Percentiles rank a stretch among this genome's conserved stretches.
These are phyloP conservation scores for Corythoichthys haematopterus DNA, from an alignment of 2,113 vertebrate genomes.

Conservation along the genomic window DNA sequence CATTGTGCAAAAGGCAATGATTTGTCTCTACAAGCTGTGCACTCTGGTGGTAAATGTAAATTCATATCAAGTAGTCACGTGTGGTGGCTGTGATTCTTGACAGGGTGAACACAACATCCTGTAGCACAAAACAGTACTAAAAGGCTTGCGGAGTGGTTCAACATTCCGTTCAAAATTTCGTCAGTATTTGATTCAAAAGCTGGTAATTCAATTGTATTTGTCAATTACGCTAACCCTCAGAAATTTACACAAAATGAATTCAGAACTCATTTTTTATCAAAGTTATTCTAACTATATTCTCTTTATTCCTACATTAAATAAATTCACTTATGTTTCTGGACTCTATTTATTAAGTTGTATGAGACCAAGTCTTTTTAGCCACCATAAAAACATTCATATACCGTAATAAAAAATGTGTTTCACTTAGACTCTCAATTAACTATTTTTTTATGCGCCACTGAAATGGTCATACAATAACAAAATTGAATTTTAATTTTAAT, in stretches of 20 bases:
- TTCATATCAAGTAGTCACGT: constrained; percentile 24
- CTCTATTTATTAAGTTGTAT: too few relatives aligned
- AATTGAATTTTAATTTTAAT: neutral
- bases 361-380: too few relatives aligned
- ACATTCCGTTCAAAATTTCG: neutral
- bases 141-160: constrained; percentile 11
- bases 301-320: too few relatives aligned
- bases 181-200: constrained; percentile 1
- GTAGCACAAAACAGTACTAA: constrained; percentile 18
- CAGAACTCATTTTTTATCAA: too few relatives aligned
- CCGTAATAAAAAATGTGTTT: neutral
- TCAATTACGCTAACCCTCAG: too few relatives aligned
- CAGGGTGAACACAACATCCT: constrained; percentile 14
- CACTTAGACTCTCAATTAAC: neutral
- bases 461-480: neutral
- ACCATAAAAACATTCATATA: too few relatives aligned
- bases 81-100: constrained; percentile 15
- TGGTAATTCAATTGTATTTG: neutral
- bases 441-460: neutral
- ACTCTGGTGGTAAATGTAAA: constrained; percentile 22
- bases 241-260: too few relatives aligned
- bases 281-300: too few relatives aligned
- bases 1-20: constrained; percentile 12
- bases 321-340: too few relatives aligned
- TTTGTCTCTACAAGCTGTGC: constrained; percentile 11